Percentiles rank a stretch among this genome's conserved stretches.
phyloP scores from a whole-genome alignment of 2,888 invertebrate species.

The Druceiella hillmani region DNA sequence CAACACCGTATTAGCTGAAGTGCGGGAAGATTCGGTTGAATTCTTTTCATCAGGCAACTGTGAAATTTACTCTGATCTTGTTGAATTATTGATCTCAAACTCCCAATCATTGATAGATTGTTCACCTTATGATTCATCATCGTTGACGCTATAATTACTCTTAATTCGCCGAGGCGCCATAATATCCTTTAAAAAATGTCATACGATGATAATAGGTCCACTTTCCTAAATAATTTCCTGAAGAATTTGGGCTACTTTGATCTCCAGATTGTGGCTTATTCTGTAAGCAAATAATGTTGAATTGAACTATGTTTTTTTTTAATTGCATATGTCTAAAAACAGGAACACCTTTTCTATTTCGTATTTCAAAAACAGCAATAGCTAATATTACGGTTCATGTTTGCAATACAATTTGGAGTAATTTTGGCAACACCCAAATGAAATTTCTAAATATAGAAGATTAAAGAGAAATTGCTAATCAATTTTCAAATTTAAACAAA shows the following conservation, averaged over 20 bases:
- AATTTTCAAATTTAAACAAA: slow-evolving; percentile 17
- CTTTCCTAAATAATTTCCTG: slow-evolving; percentile 16
- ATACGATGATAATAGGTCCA: slow-evolving; percentile 4
- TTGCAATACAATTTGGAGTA: slow-evolving; percentile 19
- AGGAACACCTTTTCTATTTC: slow-evolving; percentile 18
- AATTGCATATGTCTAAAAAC: slow-evolving; percentile 6
- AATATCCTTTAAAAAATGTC: slow-evolving; percentile 14
- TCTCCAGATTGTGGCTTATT: slow-evolving; percentile 20
- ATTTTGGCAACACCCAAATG: slow-evolving; percentile 13
- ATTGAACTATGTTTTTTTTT: slow-evolving; percentile 6
- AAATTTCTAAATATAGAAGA: slow-evolving; percentile 19
- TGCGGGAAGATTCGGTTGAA: slow-evolving; percentile 4
- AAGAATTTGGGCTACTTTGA: slow-evolving; percentile 21
- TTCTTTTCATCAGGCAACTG: too few relatives aligned
- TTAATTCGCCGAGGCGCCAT: slow-evolving; percentile 15
- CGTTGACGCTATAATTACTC: slow-evolving; percentile 13
- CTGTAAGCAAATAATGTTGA: slow-evolving; percentile 14
- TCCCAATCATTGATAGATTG: slow-evolving; percentile 17
- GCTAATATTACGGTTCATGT: too few relatives aligned
- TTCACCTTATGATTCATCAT: slow-evolving; percentile 5
- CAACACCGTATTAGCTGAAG: slow-evolving; percentile 1
- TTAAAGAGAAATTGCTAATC: slow-evolving; percentile 16
- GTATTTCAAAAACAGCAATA: slow-evolving; percentile 22
- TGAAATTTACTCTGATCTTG: too few relatives aligned
- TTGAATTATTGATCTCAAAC: too few relatives aligned